These are phyloP conservation scores for Stenichneumon culpator DNA, from an alignment of 2,888 invertebrate genomes.

Conservation along the genomic window DNA sequence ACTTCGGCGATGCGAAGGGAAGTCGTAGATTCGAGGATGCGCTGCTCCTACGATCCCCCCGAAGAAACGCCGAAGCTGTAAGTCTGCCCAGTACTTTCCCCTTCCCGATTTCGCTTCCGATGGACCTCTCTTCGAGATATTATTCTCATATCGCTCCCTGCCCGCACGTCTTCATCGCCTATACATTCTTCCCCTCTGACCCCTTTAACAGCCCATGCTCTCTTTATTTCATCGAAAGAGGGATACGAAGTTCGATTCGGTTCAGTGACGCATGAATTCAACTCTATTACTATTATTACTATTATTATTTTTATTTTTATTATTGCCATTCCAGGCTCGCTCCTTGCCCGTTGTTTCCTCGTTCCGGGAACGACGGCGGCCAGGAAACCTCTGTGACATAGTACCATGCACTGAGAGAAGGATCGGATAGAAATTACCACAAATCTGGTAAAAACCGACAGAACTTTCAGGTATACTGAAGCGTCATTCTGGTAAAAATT, in stretches of 20 bases:
- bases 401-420: not conserved
- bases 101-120: not conserved
- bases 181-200: not conserved
- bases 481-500: too few species aligned
- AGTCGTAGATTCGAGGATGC: not conserved
- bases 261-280: constrained; percentile 16
- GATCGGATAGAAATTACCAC: too few species aligned
- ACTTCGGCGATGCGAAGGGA: not conserved
- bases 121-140: not conserved
- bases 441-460: too few species aligned
- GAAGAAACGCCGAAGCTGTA: not conserved
- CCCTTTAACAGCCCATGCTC: not conserved
- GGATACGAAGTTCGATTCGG: constrained; percentile 43
- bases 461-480: too few species aligned
- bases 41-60: not conserved
- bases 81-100: not conserved
- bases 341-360: not conserved
- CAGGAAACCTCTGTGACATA: not conserved
- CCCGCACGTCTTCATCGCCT: not conserved
- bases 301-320: not conserved
- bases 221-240: constrained; percentile 8
- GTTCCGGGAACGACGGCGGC: not conserved
- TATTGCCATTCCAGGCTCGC: not conserved
- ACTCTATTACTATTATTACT: constrained; percentile 16
- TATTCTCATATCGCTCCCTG: not conserved